A percentile compares a stretch with the other conserved stretches of the same genome.
Evolutionary conservation across 2,113 vertebrate species (phyloP).

Genomic region (Oenanthe melanoleuca): DNA sequence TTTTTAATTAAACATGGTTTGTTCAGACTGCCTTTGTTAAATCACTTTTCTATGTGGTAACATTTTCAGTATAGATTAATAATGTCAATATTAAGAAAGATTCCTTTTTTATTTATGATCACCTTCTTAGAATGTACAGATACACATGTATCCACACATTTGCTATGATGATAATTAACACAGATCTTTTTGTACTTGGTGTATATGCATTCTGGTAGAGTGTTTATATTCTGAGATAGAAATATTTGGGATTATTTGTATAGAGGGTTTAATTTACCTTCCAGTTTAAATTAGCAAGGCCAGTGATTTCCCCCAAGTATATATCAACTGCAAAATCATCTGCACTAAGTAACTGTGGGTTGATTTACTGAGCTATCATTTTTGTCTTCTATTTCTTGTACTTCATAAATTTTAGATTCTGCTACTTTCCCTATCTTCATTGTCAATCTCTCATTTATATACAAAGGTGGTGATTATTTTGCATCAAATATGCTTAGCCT

Average conservation of each 20-base stretch:
- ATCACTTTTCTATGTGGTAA: not conserved
- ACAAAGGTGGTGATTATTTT: not conserved
- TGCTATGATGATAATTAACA: not conserved
- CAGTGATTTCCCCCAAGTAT: not conserved
- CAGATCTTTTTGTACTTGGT: not conserved
- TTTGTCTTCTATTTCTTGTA: slow-evolving; percentile 18
- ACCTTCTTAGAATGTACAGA: accelerated
- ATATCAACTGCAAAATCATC: not conserved
- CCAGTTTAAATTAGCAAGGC: not conserved
- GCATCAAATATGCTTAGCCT: not conserved
- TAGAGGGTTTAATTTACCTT: not conserved
- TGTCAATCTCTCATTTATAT: not conserved
- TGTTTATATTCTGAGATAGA: not conserved
- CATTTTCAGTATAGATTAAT: not conserved
- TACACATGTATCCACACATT: not conserved
- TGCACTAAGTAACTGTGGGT: not conserved
- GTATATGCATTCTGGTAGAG: not conserved
- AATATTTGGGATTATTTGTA: not conserved
- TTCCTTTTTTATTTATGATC: not conserved
- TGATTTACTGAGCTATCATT: not conserved
- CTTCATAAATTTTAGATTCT: not conserved
- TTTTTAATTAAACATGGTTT: not conserved
- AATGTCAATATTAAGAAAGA: not conserved
- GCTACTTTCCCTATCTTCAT: not conserved
- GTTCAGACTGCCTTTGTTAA: not conserved